A percentile compares a stretch with the other conserved stretches of the same genome.
Conservation (phyloP, 2,888 invertebrate species). For the Perizoma affinitatum region DNA sequence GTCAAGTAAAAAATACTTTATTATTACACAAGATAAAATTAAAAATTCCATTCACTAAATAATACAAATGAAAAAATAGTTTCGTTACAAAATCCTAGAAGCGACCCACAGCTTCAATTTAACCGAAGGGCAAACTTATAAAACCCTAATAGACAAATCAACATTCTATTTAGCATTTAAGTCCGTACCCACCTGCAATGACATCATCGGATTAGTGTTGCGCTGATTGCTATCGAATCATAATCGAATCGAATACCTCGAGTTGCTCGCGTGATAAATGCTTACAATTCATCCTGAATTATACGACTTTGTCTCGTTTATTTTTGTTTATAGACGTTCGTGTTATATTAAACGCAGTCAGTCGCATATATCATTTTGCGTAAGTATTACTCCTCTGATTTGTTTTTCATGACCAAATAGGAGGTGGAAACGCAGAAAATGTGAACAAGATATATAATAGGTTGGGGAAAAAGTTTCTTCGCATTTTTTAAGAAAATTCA, state of each 20-base stretch:
- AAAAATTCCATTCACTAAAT: no score
- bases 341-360: conserved; percentile 58
- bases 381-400: conserved; percentile 45
- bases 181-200: conserved; percentile 54
- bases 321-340: conserved; percentile 72
- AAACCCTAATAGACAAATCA: no score
- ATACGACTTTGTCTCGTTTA: conserved; percentile 73
- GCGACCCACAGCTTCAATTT: no score
- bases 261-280: conserved; percentile 71
- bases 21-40: no score
- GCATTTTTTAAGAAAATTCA: no score
- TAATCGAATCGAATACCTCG: conserved; percentile 52
- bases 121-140: no score
- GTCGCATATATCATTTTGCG: conserved; percentile 51
- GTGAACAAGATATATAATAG: no score
- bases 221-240: conserved; percentile 50
- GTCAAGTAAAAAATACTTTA: no score
- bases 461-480: no score
- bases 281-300: conserved; percentile 74
- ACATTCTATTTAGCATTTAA: conserved; percentile 47
- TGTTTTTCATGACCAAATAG: conserved; percentile 5
- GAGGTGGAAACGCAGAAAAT: no score
- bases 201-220: conserved; percentile 61
- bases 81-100: no score
- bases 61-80: no score